Evolutionary conservation across 2,888 invertebrate genomes (phyloP).

Genomic region (Uloborus plumipes): DNA sequence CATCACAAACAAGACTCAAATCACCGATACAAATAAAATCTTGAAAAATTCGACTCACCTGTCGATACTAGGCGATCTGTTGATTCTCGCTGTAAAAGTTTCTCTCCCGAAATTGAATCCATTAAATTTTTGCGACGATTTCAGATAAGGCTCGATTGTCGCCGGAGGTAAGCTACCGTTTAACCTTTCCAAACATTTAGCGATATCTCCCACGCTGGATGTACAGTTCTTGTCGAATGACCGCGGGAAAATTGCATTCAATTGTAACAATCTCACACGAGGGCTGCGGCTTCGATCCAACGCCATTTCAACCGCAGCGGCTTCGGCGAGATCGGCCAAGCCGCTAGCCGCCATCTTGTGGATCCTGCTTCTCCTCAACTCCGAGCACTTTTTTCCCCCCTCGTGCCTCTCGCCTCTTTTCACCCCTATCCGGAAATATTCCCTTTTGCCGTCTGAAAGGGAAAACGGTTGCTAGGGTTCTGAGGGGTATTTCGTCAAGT

Average conservation of each 20-base stretch:
- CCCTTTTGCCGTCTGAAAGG: conserved; percentile 21
- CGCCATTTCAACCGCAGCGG: conserved; percentile 52
- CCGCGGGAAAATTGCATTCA: conserved; percentile 41
- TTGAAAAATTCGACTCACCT: conserved; percentile 26
- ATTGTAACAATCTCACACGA: conserved; percentile 39
- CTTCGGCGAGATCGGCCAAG: conserved; percentile 52
- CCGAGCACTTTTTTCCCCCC: neutral
- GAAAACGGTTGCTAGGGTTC: conserved; percentile 39
- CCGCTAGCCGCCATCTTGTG: conserved; percentile 62
- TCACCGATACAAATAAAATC: neutral
- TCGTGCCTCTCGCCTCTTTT: neutral
- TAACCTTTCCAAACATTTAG: conserved; percentile 43
- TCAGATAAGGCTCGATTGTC: conserved; percentile 25
- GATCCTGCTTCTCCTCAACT: conserved; percentile 33
- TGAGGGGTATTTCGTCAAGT: neutral
- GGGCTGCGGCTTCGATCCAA: conserved; percentile 33
- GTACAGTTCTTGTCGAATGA: conserved; percentile 34
- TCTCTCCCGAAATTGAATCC: conserved; percentile 40
- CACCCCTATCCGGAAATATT: conserved; percentile 7
- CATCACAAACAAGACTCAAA: neutral
- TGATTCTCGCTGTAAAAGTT: conserved; percentile 31
- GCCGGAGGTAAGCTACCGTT: conserved; percentile 37
- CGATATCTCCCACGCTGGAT: conserved; percentile 41
- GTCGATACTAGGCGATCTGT: conserved; percentile 52
- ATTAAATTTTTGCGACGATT: conserved; percentile 36